These are phyloP conservation scores for Trachymyrmex septentrionalis DNA, from an alignment of 1,140 invertebrate genomes.

Conservation along the genomic window DNA sequence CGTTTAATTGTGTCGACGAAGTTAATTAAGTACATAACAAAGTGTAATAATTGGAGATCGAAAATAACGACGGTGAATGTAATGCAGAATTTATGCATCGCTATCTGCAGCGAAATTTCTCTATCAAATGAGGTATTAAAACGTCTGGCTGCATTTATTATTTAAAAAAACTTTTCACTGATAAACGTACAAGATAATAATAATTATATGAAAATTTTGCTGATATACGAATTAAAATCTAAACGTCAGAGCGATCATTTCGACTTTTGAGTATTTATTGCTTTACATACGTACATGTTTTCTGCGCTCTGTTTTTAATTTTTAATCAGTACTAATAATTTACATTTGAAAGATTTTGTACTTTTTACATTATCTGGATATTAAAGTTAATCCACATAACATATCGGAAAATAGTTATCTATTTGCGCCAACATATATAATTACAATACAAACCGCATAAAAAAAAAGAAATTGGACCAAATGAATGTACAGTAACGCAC, in stretches of 20 bases:
- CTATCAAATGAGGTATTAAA: not conserved
- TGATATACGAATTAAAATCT: not conserved
- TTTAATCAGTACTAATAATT: not conserved
- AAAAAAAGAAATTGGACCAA: not conserved
- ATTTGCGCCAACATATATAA: not conserved
- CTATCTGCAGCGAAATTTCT: not conserved
- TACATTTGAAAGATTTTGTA: not conserved
- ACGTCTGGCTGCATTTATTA: not conserved
- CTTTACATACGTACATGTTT: not conserved
- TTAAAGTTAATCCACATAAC: not conserved
- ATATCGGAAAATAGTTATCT: not conserved
- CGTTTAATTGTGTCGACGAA: slow-evolving; percentile 32
- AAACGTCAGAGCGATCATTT: not conserved
- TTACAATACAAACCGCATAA: not conserved
- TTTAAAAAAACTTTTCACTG: not conserved
- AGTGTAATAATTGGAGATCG: slow-evolving; percentile 35
- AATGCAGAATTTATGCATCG: not conserved
- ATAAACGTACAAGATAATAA: not conserved
- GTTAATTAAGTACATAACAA: slow-evolving; percentile 20
- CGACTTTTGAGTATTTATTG: not conserved
- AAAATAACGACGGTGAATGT: not conserved
- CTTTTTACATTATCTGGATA: not conserved
- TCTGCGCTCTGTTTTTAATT: not conserved
- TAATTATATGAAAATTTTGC: slow-evolving; percentile 5
- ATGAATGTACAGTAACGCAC: slow-evolving; percentile 4